Base-by-base conservation (phyloP, 2,888 invertebrate species). In the Anodontia alba region DNA sequence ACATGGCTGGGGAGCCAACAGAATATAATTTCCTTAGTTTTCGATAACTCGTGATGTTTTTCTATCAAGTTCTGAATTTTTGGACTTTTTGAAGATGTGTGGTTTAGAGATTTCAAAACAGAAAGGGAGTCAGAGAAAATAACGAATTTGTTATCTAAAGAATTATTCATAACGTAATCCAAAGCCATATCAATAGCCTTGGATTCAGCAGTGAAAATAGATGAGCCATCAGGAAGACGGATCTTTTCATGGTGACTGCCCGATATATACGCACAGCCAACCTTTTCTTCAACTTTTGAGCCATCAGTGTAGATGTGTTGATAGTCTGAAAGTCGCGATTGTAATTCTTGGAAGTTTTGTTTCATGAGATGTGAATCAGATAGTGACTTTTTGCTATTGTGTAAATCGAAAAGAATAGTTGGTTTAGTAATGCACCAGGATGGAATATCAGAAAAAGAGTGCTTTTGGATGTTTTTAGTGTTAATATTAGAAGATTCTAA, bases 261-360 rank as follows among this genome's bases (percentile, higher is more conserved):
- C 10, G 38, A 43, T 23, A 72, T 29, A 17, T 31, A n/a, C 23
- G 75, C 74, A 42, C 67, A 73, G 17, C 38, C 77, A 46, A 77
- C 70, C 69, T 38, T 70, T 0, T 57, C 36, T 15, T 36, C 80
- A 36, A 68, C 49, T 46, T 80, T 80, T 1, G 80, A 76, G 29
- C 80, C 76, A 69, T 80, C 80, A 26, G 80, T 80, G 29, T 69
- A 80, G 20, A 72, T 46, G 17, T 20, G n/a, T 46, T n/a, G 12
- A 42, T 69, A 57, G 23, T 33, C 10, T n/a, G 29, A 20, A 51
- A 49, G 68, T 17, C 20, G 29, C 29, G 51, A 36, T 23, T 62
- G 62, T 1, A 76, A 36, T 57, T 75, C 71, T 2, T 51, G 5
- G 23, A 80, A 80, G 0, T 36, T 38, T 12, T n/a, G 36, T 38